A percentile compares a stretch with the other conserved stretches of the same genome.
Conservation (phyloP, 2,113 vertebrate genomes). For the Boulengeromyrus knoepffleri region DNA sequence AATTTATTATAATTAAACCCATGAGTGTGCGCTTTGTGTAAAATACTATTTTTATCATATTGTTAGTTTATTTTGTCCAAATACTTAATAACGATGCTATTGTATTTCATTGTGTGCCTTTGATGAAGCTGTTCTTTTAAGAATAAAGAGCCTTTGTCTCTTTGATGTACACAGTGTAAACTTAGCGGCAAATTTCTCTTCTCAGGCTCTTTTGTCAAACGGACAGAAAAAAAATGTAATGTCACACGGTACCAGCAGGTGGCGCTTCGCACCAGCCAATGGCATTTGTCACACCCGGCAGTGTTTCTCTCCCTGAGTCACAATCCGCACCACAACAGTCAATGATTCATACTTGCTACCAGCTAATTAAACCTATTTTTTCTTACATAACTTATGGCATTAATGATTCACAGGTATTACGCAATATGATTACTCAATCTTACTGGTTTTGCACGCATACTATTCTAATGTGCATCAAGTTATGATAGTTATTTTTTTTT, state of each 20-base stretch:
- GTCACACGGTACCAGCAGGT: background rate
- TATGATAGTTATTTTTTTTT: background rate
- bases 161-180: constrained; percentile 6
- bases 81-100: background rate
- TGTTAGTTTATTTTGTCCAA: background rate
- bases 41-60: constrained; percentile 5
- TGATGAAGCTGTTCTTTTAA: constrained; percentile 7
- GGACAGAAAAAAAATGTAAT: background rate
- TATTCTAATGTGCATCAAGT: background rate
- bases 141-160: background rate
- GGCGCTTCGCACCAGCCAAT: background rate
- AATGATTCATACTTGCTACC: constrained; percentile 3
- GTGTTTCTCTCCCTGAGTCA: background rate
- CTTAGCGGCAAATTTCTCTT: background rate
- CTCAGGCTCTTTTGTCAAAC: background rate
- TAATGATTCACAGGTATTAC: constrained; percentile 10
- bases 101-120: background rate
- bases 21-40: background rate
- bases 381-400: constrained; percentile 1
- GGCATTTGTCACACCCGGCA: no score
- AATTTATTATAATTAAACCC: background rate
- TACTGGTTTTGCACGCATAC: background rate
- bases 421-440: background rate
- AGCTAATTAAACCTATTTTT: constrained; percentile 1
- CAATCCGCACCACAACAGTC: background rate